These are phyloP conservation scores for Omphaloscelis lunosa DNA, from an alignment of 2,888 invertebrate genomes.

Conservation along the genomic window DNA sequence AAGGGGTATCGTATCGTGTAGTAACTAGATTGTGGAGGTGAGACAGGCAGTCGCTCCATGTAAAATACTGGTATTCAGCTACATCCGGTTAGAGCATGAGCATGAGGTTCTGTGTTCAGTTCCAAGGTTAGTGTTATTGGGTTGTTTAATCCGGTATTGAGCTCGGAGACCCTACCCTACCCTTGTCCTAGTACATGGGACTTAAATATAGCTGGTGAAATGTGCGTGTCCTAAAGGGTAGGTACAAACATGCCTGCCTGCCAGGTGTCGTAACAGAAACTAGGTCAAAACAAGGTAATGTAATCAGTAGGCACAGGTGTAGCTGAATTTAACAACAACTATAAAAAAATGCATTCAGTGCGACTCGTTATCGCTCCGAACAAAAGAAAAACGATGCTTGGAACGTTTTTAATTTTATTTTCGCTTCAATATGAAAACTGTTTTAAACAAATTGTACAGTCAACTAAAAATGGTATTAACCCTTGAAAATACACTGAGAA, in stretches of 20 bases:
- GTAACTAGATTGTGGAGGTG: too few species aligned
- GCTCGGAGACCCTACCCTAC: too few species aligned
- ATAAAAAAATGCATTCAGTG: conserved; percentile 25
- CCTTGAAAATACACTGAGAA: background rate
- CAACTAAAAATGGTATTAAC: background rate
- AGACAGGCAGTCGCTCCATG: too few species aligned
- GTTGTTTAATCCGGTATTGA: too few species aligned
- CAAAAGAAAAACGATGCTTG: conserved; percentile 2
- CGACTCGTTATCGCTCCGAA: conserved; percentile 22
- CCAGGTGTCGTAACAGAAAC: conserved; percentile 13
- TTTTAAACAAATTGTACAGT: too few species aligned
- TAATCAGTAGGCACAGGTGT: conserved; percentile 42
- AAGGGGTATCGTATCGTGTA: too few species aligned
- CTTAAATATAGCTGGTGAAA: background rate
- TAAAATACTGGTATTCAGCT: too few species aligned
- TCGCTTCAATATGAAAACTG: background rate
- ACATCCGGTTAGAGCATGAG: too few species aligned
- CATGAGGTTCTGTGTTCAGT: too few species aligned
- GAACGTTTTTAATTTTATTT: background rate
- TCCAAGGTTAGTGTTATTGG: too few species aligned
- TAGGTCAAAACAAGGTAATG: conserved; percentile 37
- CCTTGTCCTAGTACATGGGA: background rate
- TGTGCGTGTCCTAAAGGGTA: background rate
- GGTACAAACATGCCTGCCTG: background rate
- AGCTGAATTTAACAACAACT: conserved; percentile 30